Conservation (phyloP, 2,888 invertebrate genomes). For the Unio delphinus region DNA sequence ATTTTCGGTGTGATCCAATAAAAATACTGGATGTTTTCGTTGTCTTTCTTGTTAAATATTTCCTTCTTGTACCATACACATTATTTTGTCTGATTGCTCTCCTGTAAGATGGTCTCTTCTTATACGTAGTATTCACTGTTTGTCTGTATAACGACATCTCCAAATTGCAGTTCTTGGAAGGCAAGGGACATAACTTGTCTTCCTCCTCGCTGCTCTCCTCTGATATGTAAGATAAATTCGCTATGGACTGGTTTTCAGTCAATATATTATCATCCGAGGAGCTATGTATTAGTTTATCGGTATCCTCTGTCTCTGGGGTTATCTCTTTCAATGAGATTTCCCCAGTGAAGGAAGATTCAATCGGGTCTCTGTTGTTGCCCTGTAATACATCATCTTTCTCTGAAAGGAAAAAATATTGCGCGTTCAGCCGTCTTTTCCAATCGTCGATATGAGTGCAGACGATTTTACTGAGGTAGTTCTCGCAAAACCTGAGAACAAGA, state of each 20-base stretch:
- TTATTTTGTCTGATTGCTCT: slow-evolving; percentile 18
- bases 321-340: slow-evolving; percentile 7
- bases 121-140: not conserved
- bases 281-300: no score
- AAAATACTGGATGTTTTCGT: slow-evolving; percentile 6
- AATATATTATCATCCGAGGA: no score
- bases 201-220: slow-evolving; percentile 3
- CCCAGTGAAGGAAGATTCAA: no score
- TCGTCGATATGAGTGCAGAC: slow-evolving; percentile 43
- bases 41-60: not conserved
- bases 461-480: slow-evolving; percentile 54
- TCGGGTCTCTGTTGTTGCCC: not conserved
- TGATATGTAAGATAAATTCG: slow-evolving; percentile 1
- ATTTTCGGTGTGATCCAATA: slow-evolving; percentile 30
- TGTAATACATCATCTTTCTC: slow-evolving; percentile 1
- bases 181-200: not conserved
- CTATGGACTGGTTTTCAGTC: not conserved
- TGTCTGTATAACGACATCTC: slow-evolving; percentile 7
- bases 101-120: slow-evolving; percentile 28
- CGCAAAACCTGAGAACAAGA: slow-evolving; percentile 56
- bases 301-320: not conserved
- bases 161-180: not conserved
- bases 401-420: not conserved
- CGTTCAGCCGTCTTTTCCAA: slow-evolving; percentile 30
- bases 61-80: not conserved